Evolutionary conservation across 2,113 vertebrate species (phyloP).

Genomic region (Elaphurus davidianus): DNA sequence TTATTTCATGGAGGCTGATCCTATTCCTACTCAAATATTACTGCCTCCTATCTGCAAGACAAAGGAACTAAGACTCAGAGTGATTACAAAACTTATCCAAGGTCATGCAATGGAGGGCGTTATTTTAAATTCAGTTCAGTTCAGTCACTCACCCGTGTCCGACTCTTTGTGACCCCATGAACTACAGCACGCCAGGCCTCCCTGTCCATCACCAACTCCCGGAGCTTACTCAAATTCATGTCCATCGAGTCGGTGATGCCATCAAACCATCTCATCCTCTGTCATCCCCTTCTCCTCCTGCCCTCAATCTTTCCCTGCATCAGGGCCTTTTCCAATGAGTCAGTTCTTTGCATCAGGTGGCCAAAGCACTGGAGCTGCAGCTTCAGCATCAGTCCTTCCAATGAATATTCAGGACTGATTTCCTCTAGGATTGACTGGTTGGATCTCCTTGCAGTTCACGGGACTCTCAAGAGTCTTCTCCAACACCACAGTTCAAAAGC

Average conservation of each 20-base stretch:
- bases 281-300: background rate
- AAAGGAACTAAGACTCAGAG: background rate
- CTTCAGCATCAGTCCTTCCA: background rate
- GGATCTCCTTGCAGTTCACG: background rate
- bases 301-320: accelerated
- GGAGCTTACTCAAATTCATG: background rate
- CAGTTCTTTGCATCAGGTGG: background rate
- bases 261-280: background rate
- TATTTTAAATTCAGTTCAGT: background rate
- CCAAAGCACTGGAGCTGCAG: background rate
- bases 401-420: background rate
- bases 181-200: background rate
- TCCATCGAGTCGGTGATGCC: background rate
- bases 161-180: background rate
- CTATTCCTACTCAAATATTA: background rate
- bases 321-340: background rate
- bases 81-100: background rate
- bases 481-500: background rate
- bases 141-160: background rate
- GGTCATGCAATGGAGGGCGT: background rate
- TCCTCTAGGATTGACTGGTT: background rate
- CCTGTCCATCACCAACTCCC: background rate
- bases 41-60: background rate
- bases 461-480: background rate
- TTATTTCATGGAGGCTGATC: background rate